Conservation (phyloP, 2,113 vertebrate species). For the Mugil cephalus region DNA sequence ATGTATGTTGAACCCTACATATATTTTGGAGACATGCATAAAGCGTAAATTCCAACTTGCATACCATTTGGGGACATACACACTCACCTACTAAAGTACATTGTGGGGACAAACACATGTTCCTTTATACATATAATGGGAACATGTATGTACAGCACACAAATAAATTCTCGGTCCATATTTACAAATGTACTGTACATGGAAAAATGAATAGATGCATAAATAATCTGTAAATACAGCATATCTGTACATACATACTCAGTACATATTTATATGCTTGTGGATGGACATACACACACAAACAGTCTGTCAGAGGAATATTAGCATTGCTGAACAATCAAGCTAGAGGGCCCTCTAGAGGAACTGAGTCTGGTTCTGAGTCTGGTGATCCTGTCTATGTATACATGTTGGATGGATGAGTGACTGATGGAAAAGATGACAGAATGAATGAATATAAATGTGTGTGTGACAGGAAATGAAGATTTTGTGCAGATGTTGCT, state of each 20-base stretch:
- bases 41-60: too few species aligned
- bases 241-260: too few species aligned
- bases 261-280: too few species aligned
- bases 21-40: too few species aligned
- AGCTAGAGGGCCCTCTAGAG: constrained; percentile 41
- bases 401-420: constrained; percentile 7
- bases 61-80: too few species aligned
- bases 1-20: too few species aligned
- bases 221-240: too few species aligned
- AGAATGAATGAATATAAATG: constrained; percentile 1
- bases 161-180: neutral
- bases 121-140: too few species aligned
- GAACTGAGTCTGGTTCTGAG: constrained; percentile 7
- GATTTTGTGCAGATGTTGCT: constrained; percentile 17
- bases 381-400: neutral
- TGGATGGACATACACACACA: neutral
- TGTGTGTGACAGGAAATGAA: neutral
- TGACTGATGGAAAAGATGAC: constrained; percentile 21
- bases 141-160: neutral
- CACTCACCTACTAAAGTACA: too few species aligned
- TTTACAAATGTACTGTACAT: too few species aligned
- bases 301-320: constrained; percentile 41
- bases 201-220: too few species aligned
- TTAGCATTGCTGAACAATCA: constrained; percentile 43
- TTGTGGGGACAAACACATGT: too few species aligned